Evolutionary conservation across 2,797 vertebrate genomes (phyloP), one percentile per base, ranked within the genome.

Genomic region (Cyprinella venusta): DNA sequence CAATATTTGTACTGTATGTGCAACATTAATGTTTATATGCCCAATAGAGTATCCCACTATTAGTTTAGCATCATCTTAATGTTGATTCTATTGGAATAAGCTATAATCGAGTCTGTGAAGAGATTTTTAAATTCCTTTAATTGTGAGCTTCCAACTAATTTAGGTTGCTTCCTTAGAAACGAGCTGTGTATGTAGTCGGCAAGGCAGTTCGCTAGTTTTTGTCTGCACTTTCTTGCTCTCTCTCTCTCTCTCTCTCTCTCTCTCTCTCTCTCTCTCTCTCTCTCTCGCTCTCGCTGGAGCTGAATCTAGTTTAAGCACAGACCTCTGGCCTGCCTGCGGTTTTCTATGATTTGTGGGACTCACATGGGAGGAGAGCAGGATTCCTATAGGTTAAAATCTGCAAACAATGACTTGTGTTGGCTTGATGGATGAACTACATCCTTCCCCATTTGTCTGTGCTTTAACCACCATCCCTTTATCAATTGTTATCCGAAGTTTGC

Each of bases 381-480:
- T 92, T 94, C 93, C 93, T 93, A 94, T 94, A 94, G 94, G 94
- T 94, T 93, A 94, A 93, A 95, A 95, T 95, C 89, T 95, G 90
- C 89, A 95, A 94, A 95, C 88, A 95, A 95, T 95, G 91, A 93
- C 84, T 33, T 74, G 87, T 89, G 88, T 92, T 88, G 90, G 87
- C 26, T 83, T 94, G 91, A 95, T 93, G 93, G 93, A 95, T 91
- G 90, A 95, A 92, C 91, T 92, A 92, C 88, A 94, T 90, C 86
- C 89, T 92, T 92, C 90, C 91, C 90, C 94, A 95, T 95, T 95
- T 95, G 94, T 95, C 94, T 95, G 91, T 83, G 90, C 91, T 93
- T 95, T 94, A 94, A 94, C 91, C 92, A 81, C 89, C 88, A 88
- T 91, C 92, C 88, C 88, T 30, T 91, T 93, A 94, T 95, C 93